A percentile compares a stretch with the other conserved stretches of the same genome.
Evolutionary conservation across 2,888 invertebrate genomes (phyloP).

Genomic region (Aspidapion aeneum): DNA sequence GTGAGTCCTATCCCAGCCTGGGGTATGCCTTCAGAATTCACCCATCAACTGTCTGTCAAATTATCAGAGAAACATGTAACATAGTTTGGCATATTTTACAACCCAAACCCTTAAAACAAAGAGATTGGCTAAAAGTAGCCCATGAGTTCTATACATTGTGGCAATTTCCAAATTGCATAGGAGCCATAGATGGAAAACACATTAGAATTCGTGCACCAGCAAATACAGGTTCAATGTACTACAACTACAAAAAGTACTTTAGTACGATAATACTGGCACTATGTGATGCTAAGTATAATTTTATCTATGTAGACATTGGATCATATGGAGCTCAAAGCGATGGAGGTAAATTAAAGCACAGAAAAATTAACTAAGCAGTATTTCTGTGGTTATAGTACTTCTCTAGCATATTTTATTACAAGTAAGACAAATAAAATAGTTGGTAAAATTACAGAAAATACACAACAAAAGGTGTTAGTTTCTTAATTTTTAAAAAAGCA

Average conservation of each 20-base stretch:
- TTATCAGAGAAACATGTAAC: not conserved
- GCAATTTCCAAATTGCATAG: too few species aligned
- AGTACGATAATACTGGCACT: not conserved
- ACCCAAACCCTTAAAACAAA: not conserved
- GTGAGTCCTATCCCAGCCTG: not conserved
- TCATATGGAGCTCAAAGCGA: not conserved
- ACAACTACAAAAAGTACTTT: not conserved
- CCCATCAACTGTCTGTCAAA: not conserved
- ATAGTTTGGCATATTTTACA: not conserved
- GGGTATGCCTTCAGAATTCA: not conserved
- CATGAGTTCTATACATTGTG: too few species aligned
- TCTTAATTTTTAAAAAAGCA: not conserved
- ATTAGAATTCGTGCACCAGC: too few species aligned
- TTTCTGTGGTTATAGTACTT: not conserved
- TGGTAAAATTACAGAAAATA: not conserved
- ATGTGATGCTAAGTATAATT: too few species aligned
- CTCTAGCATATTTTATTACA: not conserved
- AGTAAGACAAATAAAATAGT: too few species aligned
- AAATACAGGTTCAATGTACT: too few species aligned
- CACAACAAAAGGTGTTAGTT: not conserved
- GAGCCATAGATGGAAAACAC: too few species aligned
- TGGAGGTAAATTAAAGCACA: too few species aligned
- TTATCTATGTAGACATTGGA: too few species aligned
- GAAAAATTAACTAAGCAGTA: too few species aligned
- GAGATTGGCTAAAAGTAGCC: constrained; percentile 2